Conservation (phyloP, 2,888 invertebrate species). For the Agrenia bidenticulata region DNA sequence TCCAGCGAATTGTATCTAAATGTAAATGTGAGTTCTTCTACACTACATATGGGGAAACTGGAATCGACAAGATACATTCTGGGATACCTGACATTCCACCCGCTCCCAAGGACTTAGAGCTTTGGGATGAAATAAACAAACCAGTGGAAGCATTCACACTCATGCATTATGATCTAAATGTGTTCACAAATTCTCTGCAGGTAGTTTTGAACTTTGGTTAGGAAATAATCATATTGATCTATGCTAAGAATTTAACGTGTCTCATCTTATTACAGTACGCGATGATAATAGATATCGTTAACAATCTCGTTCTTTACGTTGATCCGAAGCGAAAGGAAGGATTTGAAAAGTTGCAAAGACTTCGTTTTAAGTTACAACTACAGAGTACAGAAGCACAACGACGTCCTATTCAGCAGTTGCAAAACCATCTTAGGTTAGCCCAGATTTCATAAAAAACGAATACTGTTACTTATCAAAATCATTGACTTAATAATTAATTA, state of each 20-base stretch:
- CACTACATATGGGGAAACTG: conserved; percentile 85
- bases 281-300: conserved; percentile 96
- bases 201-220: conserved; percentile 57
- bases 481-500: neutral
- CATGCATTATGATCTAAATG: conserved; percentile 97
- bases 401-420: conserved; percentile 85
- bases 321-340: conserved; percentile 93
- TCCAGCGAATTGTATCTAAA: conserved; percentile 94
- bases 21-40: conserved; percentile 99
- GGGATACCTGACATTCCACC: conserved; percentile 67
- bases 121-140: conserved; percentile 78
- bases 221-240: neutral
- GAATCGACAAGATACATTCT: conserved; percentile 64
- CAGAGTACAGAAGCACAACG: conserved; percentile 88
- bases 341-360: conserved; percentile 80
- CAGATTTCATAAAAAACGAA: neutral
- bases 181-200: conserved; percentile 91
- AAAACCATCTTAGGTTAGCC: conserved; percentile 66
- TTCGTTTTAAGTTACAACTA: conserved; percentile 91
- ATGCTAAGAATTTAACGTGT: neutral
- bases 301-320: conserved; percentile 92
- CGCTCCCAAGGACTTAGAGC: conserved; percentile 67
- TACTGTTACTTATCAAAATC: too few relatives aligned
- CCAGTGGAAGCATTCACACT: conserved; percentile 96
- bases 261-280: conserved; percentile 67